phyloP scores from a whole-genome alignment of 1,140 invertebrate genomes.

The Lasaia peninsularis region DNA sequence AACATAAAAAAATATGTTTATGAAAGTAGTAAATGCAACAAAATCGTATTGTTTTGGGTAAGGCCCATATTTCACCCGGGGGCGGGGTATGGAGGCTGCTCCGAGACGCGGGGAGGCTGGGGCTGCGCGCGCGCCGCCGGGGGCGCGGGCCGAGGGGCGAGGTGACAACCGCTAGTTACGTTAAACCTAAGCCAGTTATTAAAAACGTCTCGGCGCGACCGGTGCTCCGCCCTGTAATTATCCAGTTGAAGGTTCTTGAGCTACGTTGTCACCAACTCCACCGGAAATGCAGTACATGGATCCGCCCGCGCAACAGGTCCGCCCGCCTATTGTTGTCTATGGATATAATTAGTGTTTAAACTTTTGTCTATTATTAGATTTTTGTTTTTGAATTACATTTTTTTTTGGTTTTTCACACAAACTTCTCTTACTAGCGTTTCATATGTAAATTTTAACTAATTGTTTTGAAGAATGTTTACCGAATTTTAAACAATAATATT shows the following conservation, averaged over 20 bases:
- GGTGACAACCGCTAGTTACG: slow-evolving; percentile 76
- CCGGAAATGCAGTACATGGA: slow-evolving; percentile 74
- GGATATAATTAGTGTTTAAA: background rate
- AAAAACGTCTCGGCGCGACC: slow-evolving; percentile 78
- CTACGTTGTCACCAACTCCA: slow-evolving; percentile 62
- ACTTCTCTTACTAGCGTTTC: too few species aligned
- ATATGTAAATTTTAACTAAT: too few species aligned
- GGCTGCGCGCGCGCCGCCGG: slow-evolving; percentile 37
- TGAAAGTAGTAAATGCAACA: background rate
- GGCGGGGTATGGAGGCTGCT: slow-evolving; percentile 58
- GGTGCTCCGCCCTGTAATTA: slow-evolving; percentile 77
- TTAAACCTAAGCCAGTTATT: slow-evolving; percentile 77
- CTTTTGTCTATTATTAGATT: background rate
- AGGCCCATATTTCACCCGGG: slow-evolving; percentile 60
- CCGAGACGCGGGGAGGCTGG: slow-evolving; percentile 26
- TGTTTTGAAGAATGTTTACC: too few species aligned
- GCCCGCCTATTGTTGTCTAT: slow-evolving; percentile 40
- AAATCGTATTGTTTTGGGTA: slow-evolving; percentile 25
- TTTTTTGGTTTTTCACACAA: too few species aligned
- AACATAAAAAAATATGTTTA: too few species aligned
- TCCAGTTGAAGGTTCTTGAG: slow-evolving; percentile 65
- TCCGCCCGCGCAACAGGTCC: slow-evolving; percentile 69
- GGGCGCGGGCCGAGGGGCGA: slow-evolving; percentile 61
- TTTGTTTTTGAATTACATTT: background rate
- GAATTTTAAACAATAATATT: too few species aligned